A percentile compares a stretch with the other conserved stretches of the same genome.
phyloP scores from a whole-genome alignment of 2,113 vertebrate genomes.

The Pteropus alecto region DNA sequence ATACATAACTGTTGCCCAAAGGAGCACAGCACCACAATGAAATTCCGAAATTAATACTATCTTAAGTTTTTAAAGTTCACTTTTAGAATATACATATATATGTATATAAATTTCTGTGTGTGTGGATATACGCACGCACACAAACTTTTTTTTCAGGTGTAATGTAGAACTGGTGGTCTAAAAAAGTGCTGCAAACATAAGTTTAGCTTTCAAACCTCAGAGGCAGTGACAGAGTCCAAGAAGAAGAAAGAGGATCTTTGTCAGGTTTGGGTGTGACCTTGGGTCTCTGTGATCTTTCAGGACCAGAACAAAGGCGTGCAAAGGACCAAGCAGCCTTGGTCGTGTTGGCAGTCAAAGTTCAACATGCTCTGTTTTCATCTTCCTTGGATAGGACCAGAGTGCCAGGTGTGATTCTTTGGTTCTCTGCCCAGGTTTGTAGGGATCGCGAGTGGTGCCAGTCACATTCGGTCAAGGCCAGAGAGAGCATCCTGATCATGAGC shows the following conservation, averaged over 20 bases:
- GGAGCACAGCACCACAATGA: constrained; percentile 22
- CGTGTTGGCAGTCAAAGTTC: not conserved
- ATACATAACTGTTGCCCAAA: not conserved
- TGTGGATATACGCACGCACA: not conserved
- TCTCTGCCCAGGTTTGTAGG: constrained; percentile 48
- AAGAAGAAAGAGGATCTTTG: not conserved
- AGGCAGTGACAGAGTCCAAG: not conserved
- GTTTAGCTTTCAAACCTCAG: not conserved
- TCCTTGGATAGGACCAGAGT: not conserved
- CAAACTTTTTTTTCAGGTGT: not conserved
- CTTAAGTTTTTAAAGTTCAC: not conserved
- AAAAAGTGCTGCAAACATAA: not conserved
- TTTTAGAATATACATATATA: not conserved
- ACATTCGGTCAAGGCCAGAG: not conserved
- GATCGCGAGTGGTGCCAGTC: not conserved
- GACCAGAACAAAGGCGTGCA: not conserved
- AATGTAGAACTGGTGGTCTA: not conserved
- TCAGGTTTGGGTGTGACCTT: not conserved
- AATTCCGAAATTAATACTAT: constrained; percentile 36
- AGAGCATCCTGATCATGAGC: not conserved
- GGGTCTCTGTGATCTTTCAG: not conserved
- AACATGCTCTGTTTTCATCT: not conserved
- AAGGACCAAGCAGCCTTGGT: not conserved
- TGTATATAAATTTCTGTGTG: not conserved
- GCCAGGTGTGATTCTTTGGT: constrained; percentile 56